phyloP scores from a whole-genome alignment of 1,140 invertebrate species.

The Andrena cerasifolii region DNA sequence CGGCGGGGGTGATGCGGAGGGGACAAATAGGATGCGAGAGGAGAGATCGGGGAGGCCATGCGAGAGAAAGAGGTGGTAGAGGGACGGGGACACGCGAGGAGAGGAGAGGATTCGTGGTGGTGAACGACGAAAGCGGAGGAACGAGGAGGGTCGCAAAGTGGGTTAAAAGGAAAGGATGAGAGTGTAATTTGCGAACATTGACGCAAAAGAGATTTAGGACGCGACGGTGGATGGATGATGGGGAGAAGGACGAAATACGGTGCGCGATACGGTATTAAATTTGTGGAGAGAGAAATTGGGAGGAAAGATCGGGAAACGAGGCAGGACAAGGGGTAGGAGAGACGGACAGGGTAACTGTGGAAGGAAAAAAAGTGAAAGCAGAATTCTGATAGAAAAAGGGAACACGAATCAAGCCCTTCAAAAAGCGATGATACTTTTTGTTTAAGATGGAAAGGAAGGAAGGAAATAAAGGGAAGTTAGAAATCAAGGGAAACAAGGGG shows the following conservation, averaged over 20 bases:
- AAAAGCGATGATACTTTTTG: no score
- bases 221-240: conserved; percentile 21
- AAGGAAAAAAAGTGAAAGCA: not conserved
- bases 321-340: not conserved
- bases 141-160: conserved; percentile 6
- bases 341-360: not conserved
- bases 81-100: not conserved
- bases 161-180: conserved; percentile 47
- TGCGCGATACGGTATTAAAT: conserved; percentile 22
- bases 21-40: conserved; percentile 11
- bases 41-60: conserved; percentile 21
- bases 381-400: not conserved
- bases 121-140: not conserved
- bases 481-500: no score
- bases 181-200: conserved; percentile 49
- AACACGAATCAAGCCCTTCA: no score
- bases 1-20: not conserved
- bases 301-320: not conserved
- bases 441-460: not conserved
- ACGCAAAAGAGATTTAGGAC: conserved; percentile 42
- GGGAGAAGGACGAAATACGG: not conserved
- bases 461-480: no score
- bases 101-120: no score
- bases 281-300: not conserved
- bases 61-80: conserved; percentile 8